Evolutionary conservation across 2,113 vertebrate species (phyloP), one percentile per base, ranked within the genome.

Genomic region (Cathartes aura): DNA sequence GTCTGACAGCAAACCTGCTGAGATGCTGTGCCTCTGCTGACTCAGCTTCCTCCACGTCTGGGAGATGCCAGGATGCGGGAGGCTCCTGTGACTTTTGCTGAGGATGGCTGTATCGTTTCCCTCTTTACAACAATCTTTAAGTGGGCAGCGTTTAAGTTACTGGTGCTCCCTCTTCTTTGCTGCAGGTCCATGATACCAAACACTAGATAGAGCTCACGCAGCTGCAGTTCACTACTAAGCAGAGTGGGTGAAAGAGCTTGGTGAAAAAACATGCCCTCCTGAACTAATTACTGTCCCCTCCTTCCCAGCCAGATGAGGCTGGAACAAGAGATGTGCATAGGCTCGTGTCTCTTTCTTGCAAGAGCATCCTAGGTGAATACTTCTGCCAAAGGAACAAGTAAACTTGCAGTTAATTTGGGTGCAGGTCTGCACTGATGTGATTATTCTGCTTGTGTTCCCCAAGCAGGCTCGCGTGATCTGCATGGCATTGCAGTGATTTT

Each of bases 401-500:
- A 85, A 90, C 60, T 83, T 63, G 36, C 53, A 60, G 32, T 45
- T 67, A 18, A 8, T 73, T 48, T 20, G 81, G 63, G 20, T 52
- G 29, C 53, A 72, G 62, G 27, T 27, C 67, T 47, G 58, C 26
- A 15, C 23, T 78, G 78, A 78, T 78, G 50, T 30, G 55, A 62
- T 90, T 43, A 43, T 34, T 55, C 34, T 34, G 64, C 45, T 58
- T 34, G 68, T 93, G 91, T 60, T 62, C 34, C 42, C 47, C 18
- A 12, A 12, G 36, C 63, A 87, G 68, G 75, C 66, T 94, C 0
- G 0, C 18, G 85, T 15, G 56, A 62, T 80, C 27, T 7, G 30
- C 0, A 2, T 48, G 43, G 29, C 58, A 15, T 15, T 0, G 0
- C 22, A 23, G 48, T 21, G 15, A 15, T 9, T 59, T 60, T n/a